A percentile compares a stretch with the other conserved stretches of the same genome.
phyloP scores from a whole-genome alignment of 2,797 vertebrate genomes.

The Prunella strophiata region DNA sequence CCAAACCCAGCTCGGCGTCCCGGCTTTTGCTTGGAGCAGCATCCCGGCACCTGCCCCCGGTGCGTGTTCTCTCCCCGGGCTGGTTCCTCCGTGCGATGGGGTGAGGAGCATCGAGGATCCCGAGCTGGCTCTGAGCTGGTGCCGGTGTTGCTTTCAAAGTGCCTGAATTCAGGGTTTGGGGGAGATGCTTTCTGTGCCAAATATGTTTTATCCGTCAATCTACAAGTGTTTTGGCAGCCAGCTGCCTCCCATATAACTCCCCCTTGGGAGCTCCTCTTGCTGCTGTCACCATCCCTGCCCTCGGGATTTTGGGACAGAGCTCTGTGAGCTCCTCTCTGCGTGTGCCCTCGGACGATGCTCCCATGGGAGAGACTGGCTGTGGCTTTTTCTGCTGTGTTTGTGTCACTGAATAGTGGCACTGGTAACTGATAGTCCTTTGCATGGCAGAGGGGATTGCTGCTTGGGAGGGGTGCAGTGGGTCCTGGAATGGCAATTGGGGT shows the following conservation, averaged over 20 bases:
- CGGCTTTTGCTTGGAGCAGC: neutral
- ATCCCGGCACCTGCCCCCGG: fast-evolving
- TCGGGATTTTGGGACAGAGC: neutral
- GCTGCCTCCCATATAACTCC: fast-evolving
- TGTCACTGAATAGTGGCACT: neutral
- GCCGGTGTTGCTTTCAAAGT: fast-evolving
- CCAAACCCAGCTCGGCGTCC: fast-evolving
- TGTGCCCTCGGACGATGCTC: neutral
- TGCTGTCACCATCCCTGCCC: neutral
- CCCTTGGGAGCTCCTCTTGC: neutral
- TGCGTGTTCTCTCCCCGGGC: neutral
- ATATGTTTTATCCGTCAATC: neutral
- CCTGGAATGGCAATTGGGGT: neutral
- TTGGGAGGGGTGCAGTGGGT: neutral
- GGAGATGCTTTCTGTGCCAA: neutral
- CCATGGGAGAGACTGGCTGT: neutral
- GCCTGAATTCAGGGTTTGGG: neutral
- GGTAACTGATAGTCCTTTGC: neutral
- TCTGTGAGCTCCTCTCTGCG: neutral
- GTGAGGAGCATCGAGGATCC: no score
- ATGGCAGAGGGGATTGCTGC: neutral
- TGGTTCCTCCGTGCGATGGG: neutral
- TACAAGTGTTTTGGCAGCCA: neutral
- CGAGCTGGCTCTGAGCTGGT: fast-evolving
- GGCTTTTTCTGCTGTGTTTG: neutral